These are phyloP conservation scores for Clunio marinus DNA, from an alignment of 2,888 invertebrate genomes.

Conservation along the genomic window DNA sequence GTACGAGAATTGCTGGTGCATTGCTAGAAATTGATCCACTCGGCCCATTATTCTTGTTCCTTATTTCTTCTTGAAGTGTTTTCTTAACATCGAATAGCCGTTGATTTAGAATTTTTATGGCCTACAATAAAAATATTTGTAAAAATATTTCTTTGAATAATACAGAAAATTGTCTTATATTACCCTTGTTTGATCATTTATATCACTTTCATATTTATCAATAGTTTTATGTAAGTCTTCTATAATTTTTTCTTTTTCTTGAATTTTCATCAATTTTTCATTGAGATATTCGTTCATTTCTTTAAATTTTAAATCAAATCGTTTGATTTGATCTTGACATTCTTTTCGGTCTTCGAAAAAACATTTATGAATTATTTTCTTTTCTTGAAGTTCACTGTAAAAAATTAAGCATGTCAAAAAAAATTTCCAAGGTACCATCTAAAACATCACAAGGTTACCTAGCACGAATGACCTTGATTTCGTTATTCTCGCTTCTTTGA, in stretches of 20 bases:
- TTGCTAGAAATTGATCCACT: background rate
- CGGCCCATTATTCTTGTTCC: constrained; percentile 43
- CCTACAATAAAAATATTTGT: constrained; percentile 54
- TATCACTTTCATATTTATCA: constrained; percentile 52
- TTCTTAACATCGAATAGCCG: constrained; percentile 86
- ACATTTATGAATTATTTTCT: too few relatives aligned
- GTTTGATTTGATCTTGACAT: too few relatives aligned
- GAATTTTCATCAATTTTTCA: constrained; percentile 45
- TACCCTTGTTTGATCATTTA: constrained; percentile 63
- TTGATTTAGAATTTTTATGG: constrained; percentile 83
- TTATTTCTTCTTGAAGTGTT: constrained; percentile 79
- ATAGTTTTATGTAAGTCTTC: constrained; percentile 44
- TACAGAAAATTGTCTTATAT: constrained; percentile 13
- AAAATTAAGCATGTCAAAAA: too few relatives aligned
- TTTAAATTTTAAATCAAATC: too few relatives aligned
- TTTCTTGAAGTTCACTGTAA: too few relatives aligned
- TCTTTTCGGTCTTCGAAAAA: too few relatives aligned
- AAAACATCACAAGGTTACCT: too few relatives aligned
- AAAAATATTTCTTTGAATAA: background rate
- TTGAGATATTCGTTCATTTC: too few relatives aligned
- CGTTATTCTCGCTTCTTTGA: too few relatives aligned
- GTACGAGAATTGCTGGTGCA: constrained; percentile 19
- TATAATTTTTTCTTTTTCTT: constrained; percentile 45
- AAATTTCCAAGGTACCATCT: too few relatives aligned
- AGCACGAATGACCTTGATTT: too few relatives aligned